These are phyloP conservation scores for Pelobates fuscus DNA, from an alignment of 2,113 vertebrate genomes.

Conservation along the genomic window DNA sequence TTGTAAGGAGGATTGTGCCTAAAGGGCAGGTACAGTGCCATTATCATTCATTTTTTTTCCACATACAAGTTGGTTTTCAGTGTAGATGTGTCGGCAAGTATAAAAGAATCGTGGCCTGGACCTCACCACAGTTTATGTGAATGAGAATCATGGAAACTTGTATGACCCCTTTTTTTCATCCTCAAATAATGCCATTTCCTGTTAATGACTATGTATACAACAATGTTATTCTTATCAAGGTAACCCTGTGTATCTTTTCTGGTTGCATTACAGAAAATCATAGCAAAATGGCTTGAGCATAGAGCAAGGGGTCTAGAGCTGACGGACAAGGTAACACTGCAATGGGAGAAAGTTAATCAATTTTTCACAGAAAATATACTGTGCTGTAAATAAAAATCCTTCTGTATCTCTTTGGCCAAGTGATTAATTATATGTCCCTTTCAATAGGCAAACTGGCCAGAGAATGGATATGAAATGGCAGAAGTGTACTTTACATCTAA, in stretches of 20 bases:
- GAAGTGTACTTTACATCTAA: slow-evolving; percentile 77
- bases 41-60: too few relatives aligned
- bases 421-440: slow-evolving; percentile 33
- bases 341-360: too few relatives aligned
- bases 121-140: too few relatives aligned
- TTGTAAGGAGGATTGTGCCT: slow-evolving; percentile 78
- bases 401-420: not conserved
- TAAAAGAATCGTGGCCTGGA: too few relatives aligned
- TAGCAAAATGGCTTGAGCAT: slow-evolving; percentile 91
- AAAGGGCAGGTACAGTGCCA: slow-evolving; percentile 76
- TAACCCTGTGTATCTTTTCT: not conserved
- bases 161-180: too few relatives aligned
- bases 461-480: slow-evolving; percentile 88
- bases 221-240: too few relatives aligned
- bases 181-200: too few relatives aligned
- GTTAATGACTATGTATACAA: too few relatives aligned
- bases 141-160: too few relatives aligned
- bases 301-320: slow-evolving; percentile 87
- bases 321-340: slow-evolving; percentile 84
- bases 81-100: too few relatives aligned
- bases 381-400: not conserved
- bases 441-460: slow-evolving; percentile 86
- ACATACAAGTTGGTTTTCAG: too few relatives aligned
- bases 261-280: slow-evolving; percentile 71
- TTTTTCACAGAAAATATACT: not conserved